phyloP scores from a whole-genome alignment of 1,140 invertebrate genomes.

The Subanguina moxae region DNA sequence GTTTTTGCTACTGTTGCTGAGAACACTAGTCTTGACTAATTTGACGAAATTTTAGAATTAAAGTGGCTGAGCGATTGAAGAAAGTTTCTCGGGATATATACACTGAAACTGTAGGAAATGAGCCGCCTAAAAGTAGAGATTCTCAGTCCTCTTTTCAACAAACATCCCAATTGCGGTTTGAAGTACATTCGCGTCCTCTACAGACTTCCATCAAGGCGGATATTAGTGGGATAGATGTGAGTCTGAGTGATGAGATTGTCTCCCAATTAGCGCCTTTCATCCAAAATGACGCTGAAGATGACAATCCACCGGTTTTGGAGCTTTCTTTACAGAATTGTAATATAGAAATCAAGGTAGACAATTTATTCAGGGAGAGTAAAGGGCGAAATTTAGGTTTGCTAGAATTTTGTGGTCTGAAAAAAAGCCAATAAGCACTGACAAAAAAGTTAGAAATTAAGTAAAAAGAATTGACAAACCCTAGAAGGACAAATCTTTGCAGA shows the following conservation, averaged over 20 bases:
- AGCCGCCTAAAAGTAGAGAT: not conserved
- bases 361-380: too few relatives aligned
- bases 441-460: too few relatives aligned
- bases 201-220: slow-evolving; percentile 15
- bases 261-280: slow-evolving; percentile 23
- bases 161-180: slow-evolving; percentile 5
- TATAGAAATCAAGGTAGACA: slow-evolving; percentile 18
- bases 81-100: slow-evolving; percentile 9
- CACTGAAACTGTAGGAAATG: slow-evolving; percentile 1
- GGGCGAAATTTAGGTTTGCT: not conserved
- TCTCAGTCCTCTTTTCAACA: not conserved
- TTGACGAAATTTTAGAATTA: slow-evolving; percentile 11
- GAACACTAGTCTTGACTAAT: not conserved
- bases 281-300: slow-evolving; percentile 12
- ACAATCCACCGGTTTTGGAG: slow-evolving; percentile 6
- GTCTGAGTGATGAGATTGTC: slow-evolving; percentile 17
- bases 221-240: slow-evolving; percentile 16
- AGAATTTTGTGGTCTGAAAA: too few relatives aligned
- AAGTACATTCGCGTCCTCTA: slow-evolving; percentile 2
- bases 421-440: too few relatives aligned
- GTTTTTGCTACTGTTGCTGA: too few relatives aligned
- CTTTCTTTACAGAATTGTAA: slow-evolving; percentile 17
- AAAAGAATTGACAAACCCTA: too few relatives aligned
- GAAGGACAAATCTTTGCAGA: too few relatives aligned
- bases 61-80: slow-evolving; percentile 12